A percentile compares a stretch with the other conserved stretches of the same genome.
These are phyloP conservation scores for Neostethus bicornis DNA, from an alignment of 2,797 vertebrate genomes.

Conservation along the genomic window DNA sequence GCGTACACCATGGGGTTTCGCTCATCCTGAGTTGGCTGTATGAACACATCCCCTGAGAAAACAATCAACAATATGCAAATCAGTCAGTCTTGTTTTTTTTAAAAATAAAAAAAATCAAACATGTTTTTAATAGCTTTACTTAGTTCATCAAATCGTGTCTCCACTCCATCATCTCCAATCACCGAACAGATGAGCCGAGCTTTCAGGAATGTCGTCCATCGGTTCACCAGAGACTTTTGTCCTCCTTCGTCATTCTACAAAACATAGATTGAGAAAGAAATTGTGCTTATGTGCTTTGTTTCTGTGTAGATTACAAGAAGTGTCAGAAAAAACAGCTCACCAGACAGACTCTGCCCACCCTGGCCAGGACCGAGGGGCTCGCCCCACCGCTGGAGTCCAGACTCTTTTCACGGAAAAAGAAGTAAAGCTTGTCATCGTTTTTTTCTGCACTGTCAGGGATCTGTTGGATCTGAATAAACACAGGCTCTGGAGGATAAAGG, in stretches of 20 bases:
- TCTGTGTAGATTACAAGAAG: slow-evolving; percentile 2
- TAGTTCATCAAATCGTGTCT: slow-evolving; percentile 87
- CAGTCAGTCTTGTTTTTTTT: too few species aligned
- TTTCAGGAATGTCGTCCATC: slow-evolving; percentile 96
- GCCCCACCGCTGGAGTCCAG: slow-evolving; percentile 78
- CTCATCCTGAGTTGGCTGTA: slow-evolving; percentile 85
- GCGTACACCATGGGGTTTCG: slow-evolving; percentile 84
- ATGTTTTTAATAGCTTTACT: slow-evolving; percentile 70
- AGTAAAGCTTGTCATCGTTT: slow-evolving; percentile 87
- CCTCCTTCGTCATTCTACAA: slow-evolving; percentile 91
- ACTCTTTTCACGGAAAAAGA: slow-evolving; percentile 86
- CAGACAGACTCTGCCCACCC: slow-evolving; percentile 86
- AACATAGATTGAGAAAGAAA: slow-evolving; percentile 23
- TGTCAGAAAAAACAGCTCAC: slow-evolving; percentile 63
- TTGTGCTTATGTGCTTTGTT: slow-evolving; percentile 6
- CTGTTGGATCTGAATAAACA: slow-evolving; percentile 84
- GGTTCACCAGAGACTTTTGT: slow-evolving; percentile 90
- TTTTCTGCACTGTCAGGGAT: slow-evolving; percentile 84
- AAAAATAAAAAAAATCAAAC: slow-evolving; percentile 20
- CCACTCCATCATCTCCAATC: slow-evolving; percentile 84
- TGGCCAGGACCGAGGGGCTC: slow-evolving; percentile 78
- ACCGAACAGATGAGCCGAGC: slow-evolving; percentile 91
- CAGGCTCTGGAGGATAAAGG: slow-evolving; percentile 76
- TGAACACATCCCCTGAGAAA: slow-evolving; percentile 79
- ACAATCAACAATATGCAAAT: slow-evolving; percentile 39